phyloP scores from a whole-genome alignment of 2,113 vertebrate genomes.

The Pelecanoides urinatrix region DNA sequence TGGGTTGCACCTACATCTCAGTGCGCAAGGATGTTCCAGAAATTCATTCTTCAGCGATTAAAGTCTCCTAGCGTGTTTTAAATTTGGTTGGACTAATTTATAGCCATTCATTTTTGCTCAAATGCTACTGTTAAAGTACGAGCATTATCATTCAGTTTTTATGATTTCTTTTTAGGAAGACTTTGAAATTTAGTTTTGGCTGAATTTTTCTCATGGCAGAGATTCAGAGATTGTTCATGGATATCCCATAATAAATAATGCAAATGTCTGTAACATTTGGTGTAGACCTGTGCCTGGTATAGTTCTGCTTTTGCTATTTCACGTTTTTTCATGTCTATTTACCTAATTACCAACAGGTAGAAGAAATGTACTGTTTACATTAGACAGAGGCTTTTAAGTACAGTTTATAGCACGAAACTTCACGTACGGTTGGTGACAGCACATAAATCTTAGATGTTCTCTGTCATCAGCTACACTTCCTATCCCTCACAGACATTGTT shows the following conservation, averaged over 20 bases:
- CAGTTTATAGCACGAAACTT: background rate
- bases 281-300: background rate
- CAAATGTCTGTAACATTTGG: background rate
- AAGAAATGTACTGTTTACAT: background rate
- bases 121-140: background rate
- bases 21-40: background rate
- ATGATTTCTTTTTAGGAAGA: background rate
- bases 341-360: background rate
- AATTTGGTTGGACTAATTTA: background rate
- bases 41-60: background rate
- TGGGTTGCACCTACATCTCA: background rate
- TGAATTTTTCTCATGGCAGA: background rate
- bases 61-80: background rate
- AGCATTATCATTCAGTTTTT: background rate
- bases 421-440: background rate
- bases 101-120: background rate
- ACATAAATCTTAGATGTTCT: background rate
- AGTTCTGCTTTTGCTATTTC: background rate
- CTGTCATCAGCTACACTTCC: background rate
- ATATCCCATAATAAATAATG: background rate
- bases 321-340: background rate
- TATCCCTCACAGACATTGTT: background rate
- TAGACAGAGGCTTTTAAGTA: background rate
- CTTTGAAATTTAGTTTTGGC: background rate
- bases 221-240: background rate